Evolutionary conservation across 1,140 invertebrate species (phyloP).

Genomic region (Temnothorax curvispinosus): DNA sequence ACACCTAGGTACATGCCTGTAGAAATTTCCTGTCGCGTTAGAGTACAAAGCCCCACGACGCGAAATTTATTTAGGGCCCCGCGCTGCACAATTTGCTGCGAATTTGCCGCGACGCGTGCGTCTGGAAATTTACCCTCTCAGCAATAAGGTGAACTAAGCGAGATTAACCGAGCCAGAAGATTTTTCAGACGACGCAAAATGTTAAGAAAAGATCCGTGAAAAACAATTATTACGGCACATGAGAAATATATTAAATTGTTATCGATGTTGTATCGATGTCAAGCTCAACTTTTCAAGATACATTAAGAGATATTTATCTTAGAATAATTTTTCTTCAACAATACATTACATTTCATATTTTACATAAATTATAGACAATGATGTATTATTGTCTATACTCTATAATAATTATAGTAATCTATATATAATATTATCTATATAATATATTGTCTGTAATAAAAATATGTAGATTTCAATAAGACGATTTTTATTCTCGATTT

Average conservation of each 20-base stretch:
- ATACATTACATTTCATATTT: background rate
- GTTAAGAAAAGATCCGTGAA: background rate
- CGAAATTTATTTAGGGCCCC: constrained; percentile 59
- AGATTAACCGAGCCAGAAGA: constrained; percentile 9
- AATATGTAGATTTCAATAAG: background rate
- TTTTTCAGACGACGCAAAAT: background rate
- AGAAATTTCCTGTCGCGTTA: constrained; percentile 55
- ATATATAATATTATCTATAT: background rate
- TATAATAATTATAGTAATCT: too few species aligned
- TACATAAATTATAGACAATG: background rate
- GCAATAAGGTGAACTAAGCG: background rate
- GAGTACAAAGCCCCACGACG: constrained; percentile 49
- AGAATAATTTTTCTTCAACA: background rate
- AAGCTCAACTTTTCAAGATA: background rate
- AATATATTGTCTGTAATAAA: background rate
- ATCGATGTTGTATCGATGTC: background rate
- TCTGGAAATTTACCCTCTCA: constrained; percentile 31
- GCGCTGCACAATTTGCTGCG: constrained; percentile 48
- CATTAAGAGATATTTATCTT: background rate
- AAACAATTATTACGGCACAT: background rate
- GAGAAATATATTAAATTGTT: constrained; percentile 8
- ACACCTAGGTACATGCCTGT: background rate
- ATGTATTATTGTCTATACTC: background rate
- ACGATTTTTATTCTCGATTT: background rate
- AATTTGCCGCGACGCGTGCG: constrained; percentile 43